Conservation (phyloP, 2,888 invertebrate genomes). For the Noctua janthe region DNA sequence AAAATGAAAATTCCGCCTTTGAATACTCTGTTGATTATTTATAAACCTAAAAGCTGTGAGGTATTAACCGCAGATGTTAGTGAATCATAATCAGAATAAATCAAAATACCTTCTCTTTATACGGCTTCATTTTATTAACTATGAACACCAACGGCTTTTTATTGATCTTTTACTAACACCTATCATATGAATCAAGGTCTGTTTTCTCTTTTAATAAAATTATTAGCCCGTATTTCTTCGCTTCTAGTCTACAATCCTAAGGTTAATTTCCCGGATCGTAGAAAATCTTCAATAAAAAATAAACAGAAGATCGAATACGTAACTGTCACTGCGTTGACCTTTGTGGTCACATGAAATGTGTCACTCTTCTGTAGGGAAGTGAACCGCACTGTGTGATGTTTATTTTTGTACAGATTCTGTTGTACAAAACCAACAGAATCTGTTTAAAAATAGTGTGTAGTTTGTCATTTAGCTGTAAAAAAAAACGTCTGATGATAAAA, state of each 20-base stretch:
- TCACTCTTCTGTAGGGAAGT: slow-evolving; percentile 43
- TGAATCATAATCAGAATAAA: slow-evolving; percentile 23
- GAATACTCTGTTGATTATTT: neutral
- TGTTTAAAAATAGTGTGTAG: neutral
- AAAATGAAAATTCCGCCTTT: neutral
- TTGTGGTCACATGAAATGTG: slow-evolving; percentile 55
- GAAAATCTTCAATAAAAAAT: neutral
- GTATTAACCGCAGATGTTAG: slow-evolving; percentile 2
- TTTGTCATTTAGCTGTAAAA: slow-evolving; percentile 20
- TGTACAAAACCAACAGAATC: slow-evolving; percentile 9
- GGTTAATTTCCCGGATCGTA: too few relatives aligned
- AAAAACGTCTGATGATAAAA: neutral
- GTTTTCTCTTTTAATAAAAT: neutral
- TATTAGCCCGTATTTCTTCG: neutral
- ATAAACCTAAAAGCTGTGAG: neutral
- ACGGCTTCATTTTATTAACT: neutral
- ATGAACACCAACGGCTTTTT: neutral
- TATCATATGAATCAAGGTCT: too few relatives aligned
- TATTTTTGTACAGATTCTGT: slow-evolving; percentile 23
- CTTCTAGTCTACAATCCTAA: neutral
- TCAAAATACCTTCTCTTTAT: neutral
- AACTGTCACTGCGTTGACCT: slow-evolving; percentile 33
- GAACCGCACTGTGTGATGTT: slow-evolving; percentile 37
- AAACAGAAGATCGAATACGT: slow-evolving; percentile 17
- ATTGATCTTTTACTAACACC: neutral